Percentiles rank a stretch among this genome's conserved stretches.
phyloP scores from a whole-genome alignment of 2,888 invertebrate genomes.

The Drosophila silvestris region DNA sequence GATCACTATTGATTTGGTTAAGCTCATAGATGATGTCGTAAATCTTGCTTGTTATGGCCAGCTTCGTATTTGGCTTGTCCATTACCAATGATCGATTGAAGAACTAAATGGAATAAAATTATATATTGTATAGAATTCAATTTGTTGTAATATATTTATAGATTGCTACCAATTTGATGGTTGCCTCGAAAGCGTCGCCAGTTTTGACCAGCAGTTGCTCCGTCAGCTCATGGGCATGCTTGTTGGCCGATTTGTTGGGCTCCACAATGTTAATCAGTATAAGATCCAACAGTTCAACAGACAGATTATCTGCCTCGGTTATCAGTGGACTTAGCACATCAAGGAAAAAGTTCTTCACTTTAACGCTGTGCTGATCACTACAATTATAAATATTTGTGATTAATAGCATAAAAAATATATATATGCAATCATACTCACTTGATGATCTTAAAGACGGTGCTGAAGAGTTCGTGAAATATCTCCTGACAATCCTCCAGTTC shows the following conservation, averaged over 20 bases:
- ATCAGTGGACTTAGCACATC: slow-evolving; percentile 97
- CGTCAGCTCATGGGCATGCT: slow-evolving; percentile 95
- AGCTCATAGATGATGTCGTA: slow-evolving; percentile 98
- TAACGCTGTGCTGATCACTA: slow-evolving; percentile 97
- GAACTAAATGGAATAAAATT: slow-evolving; percentile 88
- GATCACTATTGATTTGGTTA: slow-evolving; percentile 95
- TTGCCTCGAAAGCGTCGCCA: slow-evolving; percentile 95
- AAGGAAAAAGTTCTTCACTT: slow-evolving; percentile 98
- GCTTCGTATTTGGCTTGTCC: slow-evolving; percentile 94
- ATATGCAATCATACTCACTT: slow-evolving; percentile 89
- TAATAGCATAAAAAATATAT: not conserved
- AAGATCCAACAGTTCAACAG: slow-evolving; percentile 96
- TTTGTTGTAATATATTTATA: too few species aligned
- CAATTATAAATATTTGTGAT: slow-evolving; percentile 4
- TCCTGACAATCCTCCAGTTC: slow-evolving; percentile 99
- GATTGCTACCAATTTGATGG: slow-evolving; percentile 93
- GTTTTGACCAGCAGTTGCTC: slow-evolving; percentile 97
- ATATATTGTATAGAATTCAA: not conserved
- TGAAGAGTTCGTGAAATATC: slow-evolving; percentile 97
- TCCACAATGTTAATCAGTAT: slow-evolving; percentile 97
- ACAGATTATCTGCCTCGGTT: slow-evolving; percentile 97
- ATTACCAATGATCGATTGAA: slow-evolving; percentile 97
- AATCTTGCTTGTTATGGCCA: slow-evolving; percentile 93
- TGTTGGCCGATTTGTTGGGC: slow-evolving; percentile 94
- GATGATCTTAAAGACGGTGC: slow-evolving; percentile 97